Conservation (phyloP, 2,888 invertebrate genomes). For the Microctonus brassicae region DNA sequence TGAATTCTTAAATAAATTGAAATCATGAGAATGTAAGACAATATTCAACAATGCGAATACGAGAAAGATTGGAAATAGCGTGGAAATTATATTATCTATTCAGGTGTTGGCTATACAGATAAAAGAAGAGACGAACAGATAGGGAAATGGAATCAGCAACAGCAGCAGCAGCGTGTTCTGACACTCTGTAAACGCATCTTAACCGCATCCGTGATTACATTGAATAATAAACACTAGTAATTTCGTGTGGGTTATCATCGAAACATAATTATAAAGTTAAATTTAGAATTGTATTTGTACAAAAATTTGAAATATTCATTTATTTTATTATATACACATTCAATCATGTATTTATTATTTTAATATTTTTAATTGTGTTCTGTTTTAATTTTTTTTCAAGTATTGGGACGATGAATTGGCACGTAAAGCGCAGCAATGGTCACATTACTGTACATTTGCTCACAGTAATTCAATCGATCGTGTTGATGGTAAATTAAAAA, state of each 20-base stretch:
- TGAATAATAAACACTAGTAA: conserved; percentile 20
- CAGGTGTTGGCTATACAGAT: not conserved
- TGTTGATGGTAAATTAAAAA: conserved; percentile 22
- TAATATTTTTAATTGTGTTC: not conserved
- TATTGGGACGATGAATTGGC: conserved; percentile 73
- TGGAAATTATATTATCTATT: conserved; percentile 23
- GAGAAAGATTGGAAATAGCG: conserved; percentile 8
- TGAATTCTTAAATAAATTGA: not conserved
- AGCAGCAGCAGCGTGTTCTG: not conserved
- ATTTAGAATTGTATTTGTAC: not conserved
- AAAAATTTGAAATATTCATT: not conserved
- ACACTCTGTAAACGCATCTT: conserved; percentile 6
- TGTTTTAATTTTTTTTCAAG: conserved; percentile 24
- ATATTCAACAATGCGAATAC: conserved; percentile 3
- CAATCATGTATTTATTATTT: not conserved
- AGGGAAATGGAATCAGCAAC: not conserved
- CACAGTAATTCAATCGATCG: conserved; percentile 60
- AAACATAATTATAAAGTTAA: not conserved
- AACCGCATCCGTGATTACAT: conserved; percentile 25
- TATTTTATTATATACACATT: not conserved
- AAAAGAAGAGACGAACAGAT: not conserved
- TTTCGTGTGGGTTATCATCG: conserved; percentile 26
- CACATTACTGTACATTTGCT: conserved; percentile 71
- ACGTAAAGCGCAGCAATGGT: conserved; percentile 71
- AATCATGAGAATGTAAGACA: not conserved